Evolutionary conservation across 2,113 vertebrate genomes (phyloP), one percentile per base, ranked within the genome.

Genomic region (Oncorhynchus mykiss): DNA sequence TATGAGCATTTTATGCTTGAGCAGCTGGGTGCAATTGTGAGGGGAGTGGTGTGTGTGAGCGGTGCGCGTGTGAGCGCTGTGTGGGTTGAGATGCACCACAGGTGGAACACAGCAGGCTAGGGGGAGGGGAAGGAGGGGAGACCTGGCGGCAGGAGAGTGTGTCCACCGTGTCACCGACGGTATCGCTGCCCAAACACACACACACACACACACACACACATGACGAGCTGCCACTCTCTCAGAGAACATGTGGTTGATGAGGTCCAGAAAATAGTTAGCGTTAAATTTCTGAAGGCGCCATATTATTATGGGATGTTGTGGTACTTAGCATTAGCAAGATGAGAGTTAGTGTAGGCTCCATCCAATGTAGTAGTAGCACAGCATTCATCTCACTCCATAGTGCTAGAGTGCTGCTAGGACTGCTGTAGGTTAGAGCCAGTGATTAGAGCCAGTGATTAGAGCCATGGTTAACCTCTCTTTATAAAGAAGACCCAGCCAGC

Each of bases 1-100:
- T 96, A 94, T 90, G 91, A 95, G 93, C 93, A 94, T 96, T 97
- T 96, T 94, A 95, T 96, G 95, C 94, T 93, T 94, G 93, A 95
- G 93, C 89, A 94, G 91, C 90, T 90, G 88, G 91, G 91, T 90
- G 86, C 91, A 90, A 88, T 92, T 93, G 93, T 94, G 95, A 93
- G 92, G 20, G 67, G 59, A 27, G 20, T 54, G 16, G 51, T 54
- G 39, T 45, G 39, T 45, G 39, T 16, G 60, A 48, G 70, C n/a
- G 3, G 49, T 60, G 69, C 24, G 72, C 48, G 72, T 73, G 22
- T 27, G 92, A 90, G 82, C 80, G 81, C 92, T 86, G 86, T 86
- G 89, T 85, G 76, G 82, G 91, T 93, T 59, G 71, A 80, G 88
- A 80, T 87, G 88, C 83, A 91, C 86, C 90, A 84, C 88, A 94